These are phyloP conservation scores for Anguilla pacifica DNA, from an alignment of 2,797 vertebrate species.

Conservation along the genomic window DNA sequence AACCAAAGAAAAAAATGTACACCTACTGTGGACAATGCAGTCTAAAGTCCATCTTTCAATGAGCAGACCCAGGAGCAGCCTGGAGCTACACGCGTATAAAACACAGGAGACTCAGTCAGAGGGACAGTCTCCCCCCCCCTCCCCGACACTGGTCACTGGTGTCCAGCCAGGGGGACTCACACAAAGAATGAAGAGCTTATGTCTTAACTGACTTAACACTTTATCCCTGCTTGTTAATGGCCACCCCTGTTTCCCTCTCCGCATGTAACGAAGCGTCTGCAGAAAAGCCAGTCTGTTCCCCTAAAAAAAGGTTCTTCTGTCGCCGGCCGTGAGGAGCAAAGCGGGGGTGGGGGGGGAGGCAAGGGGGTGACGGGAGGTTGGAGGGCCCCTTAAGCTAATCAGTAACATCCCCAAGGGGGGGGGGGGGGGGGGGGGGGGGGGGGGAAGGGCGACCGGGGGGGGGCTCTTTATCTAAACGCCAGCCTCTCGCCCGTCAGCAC, in stretches of 20 bases:
- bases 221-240: neutral
- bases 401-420: neutral
- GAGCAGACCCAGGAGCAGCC: neutral
- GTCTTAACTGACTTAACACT: neutral
- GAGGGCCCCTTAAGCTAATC: slow-evolving; percentile 13
- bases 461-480: neutral
- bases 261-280: no score
- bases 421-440: no score
- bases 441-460: neutral
- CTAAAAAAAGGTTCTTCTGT: neutral
- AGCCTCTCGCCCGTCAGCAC: neutral
- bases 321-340: neutral
- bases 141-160: neutral
- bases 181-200: slow-evolving; percentile 14
- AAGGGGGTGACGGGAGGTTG: neutral
- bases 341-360: neutral
- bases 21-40: no score
- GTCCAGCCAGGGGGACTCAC: neutral
- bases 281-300: neutral
- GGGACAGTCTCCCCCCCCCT: neutral
- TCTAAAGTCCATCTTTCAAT: neutral
- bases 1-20: no score
- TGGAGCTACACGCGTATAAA: neutral
- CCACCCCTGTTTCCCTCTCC: neutral
- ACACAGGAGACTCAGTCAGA: neutral